Evolutionary conservation across 2,888 invertebrate genomes (phyloP).

Genomic region (Apamea sordens): DNA sequence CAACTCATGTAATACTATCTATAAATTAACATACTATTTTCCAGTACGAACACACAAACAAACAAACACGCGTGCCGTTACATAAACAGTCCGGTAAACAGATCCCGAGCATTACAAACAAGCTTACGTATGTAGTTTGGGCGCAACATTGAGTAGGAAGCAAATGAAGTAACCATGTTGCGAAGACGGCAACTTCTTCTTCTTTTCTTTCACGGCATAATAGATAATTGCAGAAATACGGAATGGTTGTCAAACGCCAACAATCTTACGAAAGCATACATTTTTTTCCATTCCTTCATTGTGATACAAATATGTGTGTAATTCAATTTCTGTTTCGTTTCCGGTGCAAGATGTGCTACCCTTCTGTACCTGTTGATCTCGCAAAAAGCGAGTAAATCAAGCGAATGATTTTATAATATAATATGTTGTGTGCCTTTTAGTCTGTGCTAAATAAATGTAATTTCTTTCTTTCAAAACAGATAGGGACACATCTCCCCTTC

Average conservation of each 20-base stretch:
- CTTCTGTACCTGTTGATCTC: constrained; percentile 1
- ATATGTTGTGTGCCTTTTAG: neutral
- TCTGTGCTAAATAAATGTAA: neutral
- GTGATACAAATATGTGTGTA: neutral
- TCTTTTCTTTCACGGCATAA: neutral
- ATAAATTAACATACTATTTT: constrained; percentile 22
- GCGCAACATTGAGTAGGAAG: constrained; percentile 19
- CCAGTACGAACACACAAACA: constrained; percentile 14
- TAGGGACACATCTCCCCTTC: too few species aligned
- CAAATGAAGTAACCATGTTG: constrained; percentile 21
- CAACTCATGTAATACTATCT: constrained; percentile 13
- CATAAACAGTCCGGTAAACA: constrained; percentile 65
- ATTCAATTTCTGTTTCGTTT: constrained; percentile 2
- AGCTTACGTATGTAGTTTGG: constrained; percentile 64
- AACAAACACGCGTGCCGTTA: constrained; percentile 54
- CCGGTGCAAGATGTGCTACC: neutral
- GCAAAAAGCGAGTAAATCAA: neutral
- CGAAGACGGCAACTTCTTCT: too few species aligned
- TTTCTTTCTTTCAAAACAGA: neutral
- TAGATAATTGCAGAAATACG: neutral
- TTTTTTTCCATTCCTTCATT: neutral
- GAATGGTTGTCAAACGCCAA: neutral
- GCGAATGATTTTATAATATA: neutral
- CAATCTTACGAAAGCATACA: neutral
- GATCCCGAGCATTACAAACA: constrained; percentile 62